phyloP scores from a whole-genome alignment of 1,140 invertebrate genomes.

The Drosophila lacertosa region DNA sequence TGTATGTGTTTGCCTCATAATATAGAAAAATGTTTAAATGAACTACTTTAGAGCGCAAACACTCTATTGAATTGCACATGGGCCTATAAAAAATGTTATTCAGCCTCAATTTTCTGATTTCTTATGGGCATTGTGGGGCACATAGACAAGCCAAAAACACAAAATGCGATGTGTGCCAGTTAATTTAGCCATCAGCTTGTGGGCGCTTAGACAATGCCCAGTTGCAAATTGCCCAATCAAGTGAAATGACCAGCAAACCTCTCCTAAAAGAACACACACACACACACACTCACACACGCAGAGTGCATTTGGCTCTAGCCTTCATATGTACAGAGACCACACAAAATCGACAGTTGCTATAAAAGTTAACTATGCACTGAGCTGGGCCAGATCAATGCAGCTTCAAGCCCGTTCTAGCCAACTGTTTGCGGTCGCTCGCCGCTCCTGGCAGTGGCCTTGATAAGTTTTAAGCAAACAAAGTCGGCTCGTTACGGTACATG shows the following conservation, averaged over 20 bases:
- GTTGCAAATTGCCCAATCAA: constrained; percentile 70
- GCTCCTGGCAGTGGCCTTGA: constrained; percentile 60
- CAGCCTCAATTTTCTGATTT: constrained; percentile 33
- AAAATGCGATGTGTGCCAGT: constrained; percentile 62
- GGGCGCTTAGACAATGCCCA: constrained; percentile 58
- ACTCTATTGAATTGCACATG: not conserved
- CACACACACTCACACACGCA: not conserved
- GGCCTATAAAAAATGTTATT: not conserved
- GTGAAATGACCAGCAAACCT: constrained; percentile 63
- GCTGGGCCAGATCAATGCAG: constrained; percentile 60
- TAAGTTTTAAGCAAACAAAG: constrained; percentile 79
- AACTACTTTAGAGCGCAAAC: not conserved
- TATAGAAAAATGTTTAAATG: no score
- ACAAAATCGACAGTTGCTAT: constrained; percentile 67
- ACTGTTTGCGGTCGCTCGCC: constrained; percentile 49
- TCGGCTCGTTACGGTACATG: constrained; percentile 71
- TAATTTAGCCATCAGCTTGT: constrained; percentile 70
- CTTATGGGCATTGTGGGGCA: constrained; percentile 17
- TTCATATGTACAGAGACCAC: constrained; percentile 18
- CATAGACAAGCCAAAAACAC: constrained; percentile 32
- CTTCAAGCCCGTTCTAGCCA: constrained; percentile 42
- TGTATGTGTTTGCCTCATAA: no score
- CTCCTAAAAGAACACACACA: constrained; percentile 34
- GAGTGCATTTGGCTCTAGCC: constrained; percentile 11
- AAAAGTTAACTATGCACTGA: constrained; percentile 51